Percentiles rank a stretch among this genome's conserved stretches.
phyloP scores from a whole-genome alignment of 2,888 invertebrate species.

The Apotomis betuletana region DNA sequence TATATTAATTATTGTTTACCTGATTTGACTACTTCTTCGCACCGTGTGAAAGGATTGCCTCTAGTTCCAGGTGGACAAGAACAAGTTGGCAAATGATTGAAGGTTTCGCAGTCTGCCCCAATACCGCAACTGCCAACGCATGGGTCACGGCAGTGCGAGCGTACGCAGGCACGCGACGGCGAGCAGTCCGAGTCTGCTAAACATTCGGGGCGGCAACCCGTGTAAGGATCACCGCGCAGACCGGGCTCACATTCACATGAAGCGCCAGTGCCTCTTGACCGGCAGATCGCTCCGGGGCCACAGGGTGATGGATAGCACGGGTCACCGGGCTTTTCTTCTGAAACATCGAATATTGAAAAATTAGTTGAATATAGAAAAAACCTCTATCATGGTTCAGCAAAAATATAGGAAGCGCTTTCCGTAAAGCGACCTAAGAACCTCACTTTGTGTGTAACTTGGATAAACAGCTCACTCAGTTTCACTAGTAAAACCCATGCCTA shows the following conservation, averaged over 20 bases:
- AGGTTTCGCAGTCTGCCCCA: slow-evolving; percentile 90
- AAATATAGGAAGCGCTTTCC: slow-evolving; percentile 63
- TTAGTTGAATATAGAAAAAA: slow-evolving; percentile 15
- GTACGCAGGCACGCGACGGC: slow-evolving; percentile 90
- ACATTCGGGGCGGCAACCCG: slow-evolving; percentile 92
- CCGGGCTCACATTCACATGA: slow-evolving; percentile 89
- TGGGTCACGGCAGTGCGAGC: slow-evolving; percentile 92
- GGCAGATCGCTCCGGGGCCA: slow-evolving; percentile 91
- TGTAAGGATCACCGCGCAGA: slow-evolving; percentile 89
- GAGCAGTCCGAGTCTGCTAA: slow-evolving; percentile 94
- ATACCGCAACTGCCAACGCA: slow-evolving; percentile 92
- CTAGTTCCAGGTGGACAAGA: slow-evolving; percentile 89
- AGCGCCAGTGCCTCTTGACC: slow-evolving; percentile 87
- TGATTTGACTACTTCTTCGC: slow-evolving; percentile 69
- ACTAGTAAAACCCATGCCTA: slow-evolving; percentile 82
- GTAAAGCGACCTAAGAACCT: slow-evolving; percentile 46
- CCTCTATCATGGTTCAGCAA: slow-evolving; percentile 22
- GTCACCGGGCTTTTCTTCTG: slow-evolving; percentile 81
- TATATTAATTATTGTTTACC: slow-evolving; percentile 55
- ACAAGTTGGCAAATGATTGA: slow-evolving; percentile 88
- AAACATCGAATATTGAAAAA: slow-evolving; percentile 48
- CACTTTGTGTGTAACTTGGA: slow-evolving; percentile 2
- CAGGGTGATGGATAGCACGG: slow-evolving; percentile 95
- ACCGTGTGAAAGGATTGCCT: slow-evolving; percentile 87
- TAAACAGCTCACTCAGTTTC: slow-evolving; percentile 66